Evolutionary conservation across 2,888 invertebrate genomes (phyloP).

Genomic region (Spisula subtruncata): DNA sequence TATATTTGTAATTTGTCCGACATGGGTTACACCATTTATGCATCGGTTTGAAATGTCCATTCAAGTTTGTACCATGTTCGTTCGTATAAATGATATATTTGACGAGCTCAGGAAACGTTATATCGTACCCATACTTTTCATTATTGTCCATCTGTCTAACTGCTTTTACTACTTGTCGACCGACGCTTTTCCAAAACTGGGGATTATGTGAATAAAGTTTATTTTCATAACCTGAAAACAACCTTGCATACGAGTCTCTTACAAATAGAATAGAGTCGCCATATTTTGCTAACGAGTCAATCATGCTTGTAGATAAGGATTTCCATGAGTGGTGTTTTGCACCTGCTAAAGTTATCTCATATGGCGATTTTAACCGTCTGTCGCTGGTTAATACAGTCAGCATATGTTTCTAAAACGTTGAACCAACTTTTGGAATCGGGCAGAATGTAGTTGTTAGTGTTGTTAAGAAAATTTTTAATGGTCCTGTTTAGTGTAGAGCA

Average conservation of each 20-base stretch:
- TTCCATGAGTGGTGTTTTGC: not conserved
- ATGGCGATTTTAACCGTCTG: conserved; percentile 22
- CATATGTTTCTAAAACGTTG: conserved; percentile 41
- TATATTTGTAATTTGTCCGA: conserved; percentile 26
- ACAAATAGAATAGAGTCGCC: conserved; percentile 45
- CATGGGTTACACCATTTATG: conserved; percentile 33
- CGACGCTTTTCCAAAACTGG: conserved; percentile 1
- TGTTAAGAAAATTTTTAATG: not conserved
- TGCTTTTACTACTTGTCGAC: not conserved
- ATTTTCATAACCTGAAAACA: conserved; percentile 50
- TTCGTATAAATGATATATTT: not conserved
- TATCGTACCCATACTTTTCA: conserved; percentile 28
- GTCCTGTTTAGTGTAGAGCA: not conserved
- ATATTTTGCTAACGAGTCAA: not conserved
- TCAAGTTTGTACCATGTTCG: not conserved
- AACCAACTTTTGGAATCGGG: conserved; percentile 31
- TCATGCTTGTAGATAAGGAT: not conserved
- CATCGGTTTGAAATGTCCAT: conserved; percentile 40
- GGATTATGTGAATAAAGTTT: conserved; percentile 37
- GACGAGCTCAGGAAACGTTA: conserved; percentile 46
- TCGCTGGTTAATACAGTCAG: conserved; percentile 18
- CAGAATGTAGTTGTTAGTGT: not conserved
- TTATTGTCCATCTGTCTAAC: not conserved
- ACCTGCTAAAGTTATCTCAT: not conserved
- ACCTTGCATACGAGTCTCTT: conserved; percentile 48